phyloP scores from a whole-genome alignment of 1,140 invertebrate genomes.

The Drosophila ambigua region DNA sequence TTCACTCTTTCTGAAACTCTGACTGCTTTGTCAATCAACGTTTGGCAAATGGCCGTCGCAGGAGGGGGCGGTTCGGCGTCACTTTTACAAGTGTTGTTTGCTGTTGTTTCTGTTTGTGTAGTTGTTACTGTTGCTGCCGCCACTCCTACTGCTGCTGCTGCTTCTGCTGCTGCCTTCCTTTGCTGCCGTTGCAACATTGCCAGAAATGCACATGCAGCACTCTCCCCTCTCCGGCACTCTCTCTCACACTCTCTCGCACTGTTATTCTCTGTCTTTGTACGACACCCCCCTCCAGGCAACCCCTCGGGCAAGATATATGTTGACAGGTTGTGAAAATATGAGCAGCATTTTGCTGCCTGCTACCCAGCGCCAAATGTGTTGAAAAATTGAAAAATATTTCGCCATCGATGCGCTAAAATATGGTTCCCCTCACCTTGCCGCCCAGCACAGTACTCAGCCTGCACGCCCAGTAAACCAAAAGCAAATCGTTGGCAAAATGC shows the following conservation, averaged over 20 bases:
- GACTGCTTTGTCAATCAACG: conserved; percentile 71
- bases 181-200: conserved; percentile 59
- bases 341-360: conserved; percentile 77
- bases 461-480: conserved; percentile 29
- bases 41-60: conserved; percentile 56
- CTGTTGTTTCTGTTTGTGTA: conserved; percentile 30
- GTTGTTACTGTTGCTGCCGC: conserved; percentile 13
- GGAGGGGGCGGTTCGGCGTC: conserved; percentile 16
- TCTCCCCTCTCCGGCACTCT: too few relatives aligned
- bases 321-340: conserved; percentile 79
- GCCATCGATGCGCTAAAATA: conserved; percentile 78
- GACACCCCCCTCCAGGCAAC: background rate
- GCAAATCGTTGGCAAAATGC: conserved; percentile 67
- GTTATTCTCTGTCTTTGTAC: too few relatives aligned
- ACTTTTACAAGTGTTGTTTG: conserved; percentile 73
- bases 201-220: conserved; percentile 74
- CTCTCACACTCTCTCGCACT: background rate
- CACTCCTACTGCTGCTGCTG: conserved; percentile 10
- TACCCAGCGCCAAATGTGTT: conserved; percentile 72
- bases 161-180: background rate
- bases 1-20: conserved; percentile 15
- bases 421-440: conserved; percentile 47
- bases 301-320: conserved; percentile 69
- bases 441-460: background rate
- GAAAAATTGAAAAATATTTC: conserved; percentile 82